Evolutionary conservation across 1,140 invertebrate species (phyloP).

Genomic region (Lepidurus couesii): DNA sequence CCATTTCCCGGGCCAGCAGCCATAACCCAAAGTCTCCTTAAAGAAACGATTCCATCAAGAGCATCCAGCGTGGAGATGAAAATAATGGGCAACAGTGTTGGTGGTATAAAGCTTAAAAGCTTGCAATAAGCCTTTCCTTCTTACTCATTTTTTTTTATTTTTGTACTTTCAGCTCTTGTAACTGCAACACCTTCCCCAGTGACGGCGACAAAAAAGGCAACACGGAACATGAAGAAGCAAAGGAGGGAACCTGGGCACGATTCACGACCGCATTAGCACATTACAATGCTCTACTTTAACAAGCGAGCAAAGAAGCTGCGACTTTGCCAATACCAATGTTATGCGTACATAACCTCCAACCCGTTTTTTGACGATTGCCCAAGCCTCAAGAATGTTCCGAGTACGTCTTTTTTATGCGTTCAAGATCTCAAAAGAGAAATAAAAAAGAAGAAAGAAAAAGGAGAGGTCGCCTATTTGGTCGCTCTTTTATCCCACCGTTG

Average conservation of each 20-base stretch:
- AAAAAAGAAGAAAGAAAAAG: neutral
- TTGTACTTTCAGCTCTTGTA: neutral
- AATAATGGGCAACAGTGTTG: constrained; percentile 2
- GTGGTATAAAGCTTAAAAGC: neutral
- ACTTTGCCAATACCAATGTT: constrained; percentile 5
- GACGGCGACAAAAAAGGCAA: neutral
- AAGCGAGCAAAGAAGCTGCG: constrained; percentile 8
- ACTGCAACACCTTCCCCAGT: neutral
- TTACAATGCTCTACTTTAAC: constrained; percentile 9
- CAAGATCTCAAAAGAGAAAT: neutral
- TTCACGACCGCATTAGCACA: constrained; percentile 11
- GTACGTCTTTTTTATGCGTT: neutral
- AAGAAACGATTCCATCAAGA: constrained; percentile 11
- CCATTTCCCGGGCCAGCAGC: constrained; percentile 11
- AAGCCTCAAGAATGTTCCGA: neutral
- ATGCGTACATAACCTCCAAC: constrained; percentile 14
- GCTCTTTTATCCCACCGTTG: neutral
- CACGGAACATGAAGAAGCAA: constrained; percentile 4
- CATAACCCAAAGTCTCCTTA: neutral
- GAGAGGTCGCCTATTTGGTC: constrained; percentile 6
- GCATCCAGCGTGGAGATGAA: constrained; percentile 1
- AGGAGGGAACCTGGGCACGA: neutral
- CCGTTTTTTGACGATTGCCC: neutral
- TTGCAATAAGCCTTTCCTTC: neutral
- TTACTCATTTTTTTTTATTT: neutral